Evolutionary conservation across 2,113 vertebrate species (phyloP).

Genomic region (Cinclus cinclus): DNA sequence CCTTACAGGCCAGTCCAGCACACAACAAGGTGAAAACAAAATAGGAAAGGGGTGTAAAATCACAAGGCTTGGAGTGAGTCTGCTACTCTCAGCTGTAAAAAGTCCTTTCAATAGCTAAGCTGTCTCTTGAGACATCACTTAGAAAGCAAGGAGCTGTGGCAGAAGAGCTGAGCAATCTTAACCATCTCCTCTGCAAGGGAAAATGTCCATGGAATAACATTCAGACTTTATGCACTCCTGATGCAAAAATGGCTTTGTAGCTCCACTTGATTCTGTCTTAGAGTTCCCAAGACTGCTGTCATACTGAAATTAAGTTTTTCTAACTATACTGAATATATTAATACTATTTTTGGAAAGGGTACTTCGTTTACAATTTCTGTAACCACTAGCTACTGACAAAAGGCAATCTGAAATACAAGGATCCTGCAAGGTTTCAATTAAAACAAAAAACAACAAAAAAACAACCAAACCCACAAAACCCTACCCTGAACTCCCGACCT

Average conservation of each 20-base stretch:
- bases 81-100: neutral
- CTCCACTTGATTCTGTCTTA: neutral
- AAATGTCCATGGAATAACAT: neutral
- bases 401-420: neutral
- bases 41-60: neutral
- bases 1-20: neutral
- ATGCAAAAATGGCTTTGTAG: neutral
- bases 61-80: neutral
- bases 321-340: neutral
- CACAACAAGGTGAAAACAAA: neutral
- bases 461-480: neutral
- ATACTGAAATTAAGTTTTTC: neutral
- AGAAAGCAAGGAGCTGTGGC: neutral
- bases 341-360: neutral
- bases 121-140: neutral
- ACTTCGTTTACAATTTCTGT: neutral
- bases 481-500: neutral
- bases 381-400: neutral
- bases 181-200: neutral
- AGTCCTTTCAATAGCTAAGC: neutral
- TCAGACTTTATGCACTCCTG: neutral
- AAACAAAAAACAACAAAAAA: accelerated
- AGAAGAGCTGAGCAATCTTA: neutral
- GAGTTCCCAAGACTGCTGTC: neutral
- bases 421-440: neutral